Evolutionary conservation across 1,140 invertebrate species (phyloP), one percentile per base, ranked within the genome.

Genomic region (Danaus plexippus): DNA sequence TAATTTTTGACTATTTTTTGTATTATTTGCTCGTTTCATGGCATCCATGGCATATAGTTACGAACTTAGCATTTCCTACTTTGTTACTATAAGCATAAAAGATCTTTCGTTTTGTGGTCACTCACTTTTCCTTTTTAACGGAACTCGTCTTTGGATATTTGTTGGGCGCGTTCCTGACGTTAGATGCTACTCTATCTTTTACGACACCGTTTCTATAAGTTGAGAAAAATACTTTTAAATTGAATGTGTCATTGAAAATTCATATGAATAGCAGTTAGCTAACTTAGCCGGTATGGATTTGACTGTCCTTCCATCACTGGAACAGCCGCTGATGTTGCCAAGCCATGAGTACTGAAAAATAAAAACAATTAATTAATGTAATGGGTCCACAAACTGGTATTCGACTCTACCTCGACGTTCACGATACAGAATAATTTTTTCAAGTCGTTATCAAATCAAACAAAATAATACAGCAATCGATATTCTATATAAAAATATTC

Each of bases 101-200:
- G 1, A 32, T 32, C 4, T 32, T 32, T 32, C n/a, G 22, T 32
- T 32, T 32, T 6, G 22, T 4, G 2, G 7, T 13, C 43, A 73
- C 76, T 62, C 64, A 85, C 80, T 76, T 77, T 48, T 85, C 82
- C 61, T 82, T 83, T 54, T 83, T 82, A 12, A 65, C 64, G 9
- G 59, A 59, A 49, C 52, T 74, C 3, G 63, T 41, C 32, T 77
- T 83, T 12, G 57, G 71, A 50, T 73, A 80, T 63, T 82, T 83
- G 13, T 54, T 67, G 9, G 71, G 58, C 10, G 59, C 55, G 56
- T 61, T 73, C 58, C 71, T 71, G 7, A 69, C 58, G 44, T 69
- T 78, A 2, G 75, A 67, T 11, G 66, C 49, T 0, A 61, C 66
- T 42, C 77, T 64, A 11, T 85, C 79, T 67, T 75, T 82, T 22